A percentile compares a stretch with the other conserved stretches of the same genome.
Conservation (phyloP, 2,888 invertebrate genomes). For the Linnaemya tessellans region DNA sequence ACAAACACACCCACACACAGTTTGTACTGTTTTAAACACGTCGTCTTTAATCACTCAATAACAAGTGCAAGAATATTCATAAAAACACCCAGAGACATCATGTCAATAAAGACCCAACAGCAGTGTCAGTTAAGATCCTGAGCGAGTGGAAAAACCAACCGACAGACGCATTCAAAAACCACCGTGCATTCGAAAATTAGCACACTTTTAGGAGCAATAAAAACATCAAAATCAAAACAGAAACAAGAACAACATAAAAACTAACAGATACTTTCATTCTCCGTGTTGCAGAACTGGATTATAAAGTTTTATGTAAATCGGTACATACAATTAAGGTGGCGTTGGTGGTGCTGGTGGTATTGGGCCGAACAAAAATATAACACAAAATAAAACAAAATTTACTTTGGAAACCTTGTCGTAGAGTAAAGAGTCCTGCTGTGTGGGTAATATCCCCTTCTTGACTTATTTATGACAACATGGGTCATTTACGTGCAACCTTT, state of each 20-base stretch:
- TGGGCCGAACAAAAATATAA: neutral
- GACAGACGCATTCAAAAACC: constrained; percentile 10
- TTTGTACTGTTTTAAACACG: neutral
- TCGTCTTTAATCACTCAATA: constrained; percentile 78
- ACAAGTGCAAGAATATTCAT: constrained; percentile 80
- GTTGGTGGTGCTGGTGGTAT: constrained; percentile 42
- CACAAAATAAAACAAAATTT: neutral
- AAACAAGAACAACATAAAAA: neutral
- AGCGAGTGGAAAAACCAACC: neutral
- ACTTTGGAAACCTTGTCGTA: constrained; percentile 30
- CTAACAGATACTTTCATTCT: neutral
- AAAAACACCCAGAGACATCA: constrained; percentile 73
- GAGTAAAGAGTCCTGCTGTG: constrained; percentile 77
- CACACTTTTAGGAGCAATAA: constrained; percentile 61
- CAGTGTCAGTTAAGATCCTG: constrained; percentile 16
- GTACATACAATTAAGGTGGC: constrained; percentile 28
- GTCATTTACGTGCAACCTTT: constrained; percentile 83
- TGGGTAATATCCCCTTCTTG: constrained; percentile 82
- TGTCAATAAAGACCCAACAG: constrained; percentile 9
- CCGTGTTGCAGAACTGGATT: constrained; percentile 14
- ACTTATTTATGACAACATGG: constrained; percentile 83
- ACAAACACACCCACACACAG: neutral
- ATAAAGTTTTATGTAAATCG: constrained; percentile 23
- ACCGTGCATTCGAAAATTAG: constrained; percentile 50
- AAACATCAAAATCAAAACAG: constrained; percentile 12